Base-by-base conservation (phyloP, 2,888 invertebrate species). In the Xestia xanthographa region DNA sequence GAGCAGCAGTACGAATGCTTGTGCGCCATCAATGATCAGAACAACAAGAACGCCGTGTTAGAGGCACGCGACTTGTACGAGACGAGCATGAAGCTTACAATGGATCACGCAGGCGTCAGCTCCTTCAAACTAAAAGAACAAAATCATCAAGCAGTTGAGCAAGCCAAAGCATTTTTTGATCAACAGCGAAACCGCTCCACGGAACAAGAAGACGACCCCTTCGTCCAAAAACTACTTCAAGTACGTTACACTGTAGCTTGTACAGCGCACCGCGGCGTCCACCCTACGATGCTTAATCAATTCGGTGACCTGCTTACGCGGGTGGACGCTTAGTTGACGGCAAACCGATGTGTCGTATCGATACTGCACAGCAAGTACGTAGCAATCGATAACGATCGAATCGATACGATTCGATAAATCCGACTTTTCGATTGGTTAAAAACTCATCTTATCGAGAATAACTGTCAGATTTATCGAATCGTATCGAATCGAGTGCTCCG, bases 61-160 rank as follows among this genome's bases (percentile, higher is more conserved):
- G 63, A 50, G 29, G 85, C 85, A 5, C 75, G 74, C 20, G 48
- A 83, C 26, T 5, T 14, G n/a, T 83, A 83, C 72, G 70, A 67
- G 53, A 72, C 34, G 29, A 69, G 26, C 14, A 83, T 83, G 83
- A 75, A 72, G 72, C 68, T 69, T n/a, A 48, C 50, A 20, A 22
- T 48, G 48, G 77, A 73, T 17, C 34, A 48, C 20, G 29, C 43
- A 5, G 85, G 85, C 62, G 41, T 85, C 2, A 82, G 75, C 62
- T 73, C 56, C 14, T 63, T 77, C 2, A 69, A 77, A 17, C 84
- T 90, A 67, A 85, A 82, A 67, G 58, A 70, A 9, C 77, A 77
- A 34, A 89, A 89, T 48, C 34, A 72, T 5, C 60, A 11, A 3
- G 86, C 88, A 8, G 11, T 80, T 9, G 60, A 79, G 0, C 69